Percentiles rank a stretch among this genome's conserved stretches.
Evolutionary conservation across 2,113 vertebrate species (phyloP).

Genomic region (Zosterops lateralis): DNA sequence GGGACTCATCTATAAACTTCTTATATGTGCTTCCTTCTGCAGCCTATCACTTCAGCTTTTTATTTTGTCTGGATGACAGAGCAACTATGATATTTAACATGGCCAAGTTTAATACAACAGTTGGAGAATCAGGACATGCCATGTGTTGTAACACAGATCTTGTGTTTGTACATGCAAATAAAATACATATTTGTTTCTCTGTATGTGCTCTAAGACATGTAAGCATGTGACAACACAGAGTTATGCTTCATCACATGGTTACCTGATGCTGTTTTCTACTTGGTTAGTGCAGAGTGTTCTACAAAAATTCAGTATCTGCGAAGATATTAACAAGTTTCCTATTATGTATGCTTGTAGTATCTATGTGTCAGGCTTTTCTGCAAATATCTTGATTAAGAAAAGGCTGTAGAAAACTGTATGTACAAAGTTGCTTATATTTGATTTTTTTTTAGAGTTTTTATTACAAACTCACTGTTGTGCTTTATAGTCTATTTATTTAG

Average conservation of each 20-base stretch:
- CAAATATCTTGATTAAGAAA: neutral
- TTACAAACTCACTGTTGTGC: neutral
- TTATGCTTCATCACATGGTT: neutral
- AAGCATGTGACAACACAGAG: neutral
- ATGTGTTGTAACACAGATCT: neutral
- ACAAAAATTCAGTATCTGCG: neutral
- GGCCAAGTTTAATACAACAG: neutral
- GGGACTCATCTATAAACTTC: neutral
- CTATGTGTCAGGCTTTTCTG: neutral
- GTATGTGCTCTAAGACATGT: neutral
- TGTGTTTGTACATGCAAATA: neutral
- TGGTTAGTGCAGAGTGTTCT: neutral
- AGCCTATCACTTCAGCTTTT: neutral
- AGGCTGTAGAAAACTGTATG: neutral
- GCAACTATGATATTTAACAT: neutral
- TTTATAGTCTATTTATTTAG: neutral
- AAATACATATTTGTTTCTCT: neutral
- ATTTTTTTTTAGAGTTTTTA: neutral
- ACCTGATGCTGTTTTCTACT: neutral
- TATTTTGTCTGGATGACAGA: neutral
- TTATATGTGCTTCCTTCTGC: neutral
- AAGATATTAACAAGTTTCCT: neutral
- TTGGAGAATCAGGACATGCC: neutral
- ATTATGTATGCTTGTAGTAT: neutral
- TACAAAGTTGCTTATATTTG: neutral